Evolutionary conservation across 2,888 invertebrate genomes (phyloP).

Genomic region (Taenaris catops): DNA sequence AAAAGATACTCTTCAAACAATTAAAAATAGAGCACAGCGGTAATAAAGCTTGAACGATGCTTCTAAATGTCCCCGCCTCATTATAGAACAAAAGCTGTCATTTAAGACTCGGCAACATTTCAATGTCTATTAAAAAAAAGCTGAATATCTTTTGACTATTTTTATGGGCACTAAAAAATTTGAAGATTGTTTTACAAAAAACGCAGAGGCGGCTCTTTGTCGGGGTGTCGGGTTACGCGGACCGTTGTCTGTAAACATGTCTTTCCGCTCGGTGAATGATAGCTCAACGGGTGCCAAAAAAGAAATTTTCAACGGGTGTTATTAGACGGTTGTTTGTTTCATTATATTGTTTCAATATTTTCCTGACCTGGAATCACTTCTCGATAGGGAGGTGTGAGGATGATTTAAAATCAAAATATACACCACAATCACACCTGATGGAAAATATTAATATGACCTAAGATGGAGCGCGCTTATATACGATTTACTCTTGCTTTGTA

Average conservation of each 20-base stretch:
- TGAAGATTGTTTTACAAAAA: slow-evolving; percentile 75
- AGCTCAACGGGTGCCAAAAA: slow-evolving; percentile 60
- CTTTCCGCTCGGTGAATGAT: slow-evolving; percentile 67
- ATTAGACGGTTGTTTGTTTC: slow-evolving; percentile 28
- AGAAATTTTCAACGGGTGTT: slow-evolving; percentile 27
- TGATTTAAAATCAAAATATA: too few relatives aligned
- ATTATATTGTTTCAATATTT: slow-evolving; percentile 20
- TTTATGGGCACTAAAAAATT: slow-evolving; percentile 76
- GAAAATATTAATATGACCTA: too few relatives aligned
- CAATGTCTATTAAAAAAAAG: slow-evolving; percentile 74
- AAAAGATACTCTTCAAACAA: slow-evolving; percentile 43
- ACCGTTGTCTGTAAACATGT: slow-evolving; percentile 74
- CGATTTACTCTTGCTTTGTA: too few relatives aligned
- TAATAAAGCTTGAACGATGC: slow-evolving; percentile 61
- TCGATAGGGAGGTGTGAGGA: too few relatives aligned
- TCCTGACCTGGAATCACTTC: slow-evolving; percentile 5
- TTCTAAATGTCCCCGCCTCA: slow-evolving; percentile 70
- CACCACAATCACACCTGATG: too few relatives aligned
- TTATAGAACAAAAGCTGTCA: slow-evolving; percentile 79
- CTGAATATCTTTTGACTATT: slow-evolving; percentile 76
- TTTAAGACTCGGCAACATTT: slow-evolving; percentile 76
- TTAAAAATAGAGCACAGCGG: slow-evolving; percentile 62
- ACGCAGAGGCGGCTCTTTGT: slow-evolving; percentile 74
- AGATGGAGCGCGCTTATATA: too few relatives aligned
- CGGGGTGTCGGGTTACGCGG: slow-evolving; percentile 59